A percentile compares a stretch with the other conserved stretches of the same genome.
Evolutionary conservation across 2,888 invertebrate genomes (phyloP).

Genomic region (Xestia rhomboidea): DNA sequence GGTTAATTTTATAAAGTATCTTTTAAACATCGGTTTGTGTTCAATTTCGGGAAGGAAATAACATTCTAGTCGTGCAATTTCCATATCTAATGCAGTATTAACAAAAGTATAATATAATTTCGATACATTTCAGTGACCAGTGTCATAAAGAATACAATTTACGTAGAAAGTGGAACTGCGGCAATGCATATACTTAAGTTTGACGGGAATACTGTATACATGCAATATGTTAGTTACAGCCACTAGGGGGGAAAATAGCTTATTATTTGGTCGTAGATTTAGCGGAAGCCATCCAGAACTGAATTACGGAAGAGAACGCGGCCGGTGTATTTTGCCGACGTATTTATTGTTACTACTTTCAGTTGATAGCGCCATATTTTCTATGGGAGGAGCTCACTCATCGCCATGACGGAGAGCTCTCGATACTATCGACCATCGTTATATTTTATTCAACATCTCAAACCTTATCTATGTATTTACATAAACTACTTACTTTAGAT

Average conservation of each 20-base stretch:
- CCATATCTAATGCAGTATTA: background rate
- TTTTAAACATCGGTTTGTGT: background rate
- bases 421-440: conserved; percentile 57
- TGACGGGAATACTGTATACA: conserved; percentile 15
- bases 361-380: conserved; percentile 66
- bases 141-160: conserved; percentile 42
- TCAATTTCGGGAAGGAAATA: conserved; percentile 4
- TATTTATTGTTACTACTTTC: conserved; percentile 73
- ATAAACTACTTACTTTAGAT: conserved; percentile 57
- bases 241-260: conserved; percentile 32
- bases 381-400: conserved; percentile 52
- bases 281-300: conserved; percentile 54
- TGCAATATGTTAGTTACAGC: conserved; percentile 40
- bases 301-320: conserved; percentile 70
- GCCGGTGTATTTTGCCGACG: conserved; percentile 65
- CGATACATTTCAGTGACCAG: conserved; percentile 17
- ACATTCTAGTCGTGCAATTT: background rate
- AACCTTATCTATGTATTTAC: conserved; percentile 54
- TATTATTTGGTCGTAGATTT: conserved; percentile 56
- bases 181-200: conserved; percentile 27
- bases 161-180: conserved; percentile 35
- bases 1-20: background rate
- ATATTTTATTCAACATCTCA: conserved; percentile 54
- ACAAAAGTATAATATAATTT: conserved; percentile 6
- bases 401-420: conserved; percentile 39